Evolutionary conservation across 2,888 invertebrate genomes (phyloP).

Genomic region (Cacoxenus indagator): DNA sequence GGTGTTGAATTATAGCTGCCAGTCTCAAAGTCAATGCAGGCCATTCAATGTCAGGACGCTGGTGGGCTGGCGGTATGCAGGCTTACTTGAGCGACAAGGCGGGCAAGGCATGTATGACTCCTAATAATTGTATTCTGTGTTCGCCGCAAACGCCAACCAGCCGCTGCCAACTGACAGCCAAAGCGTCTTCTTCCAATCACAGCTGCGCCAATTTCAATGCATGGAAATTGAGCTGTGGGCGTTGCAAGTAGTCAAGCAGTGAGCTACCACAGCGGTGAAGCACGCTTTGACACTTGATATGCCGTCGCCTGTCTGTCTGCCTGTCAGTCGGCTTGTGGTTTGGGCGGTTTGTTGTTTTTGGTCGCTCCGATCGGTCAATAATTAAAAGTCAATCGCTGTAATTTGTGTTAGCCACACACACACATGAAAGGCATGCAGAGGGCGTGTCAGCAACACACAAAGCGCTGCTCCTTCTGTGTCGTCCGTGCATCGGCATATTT

Average conservation of each 20-base stretch:
- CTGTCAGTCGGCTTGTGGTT: too few species aligned
- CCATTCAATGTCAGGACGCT: background rate
- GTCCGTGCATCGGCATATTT: too few species aligned
- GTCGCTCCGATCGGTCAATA: background rate
- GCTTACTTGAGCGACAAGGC: too few species aligned
- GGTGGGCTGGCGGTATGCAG: background rate
- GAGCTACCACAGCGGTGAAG: too few species aligned
- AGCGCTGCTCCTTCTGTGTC: background rate
- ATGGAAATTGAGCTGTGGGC: background rate
- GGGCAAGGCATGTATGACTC: too few species aligned
- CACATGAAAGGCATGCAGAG: too few species aligned
- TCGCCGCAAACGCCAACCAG: too few species aligned
- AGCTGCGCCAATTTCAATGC: background rate
- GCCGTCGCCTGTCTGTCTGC: too few species aligned
- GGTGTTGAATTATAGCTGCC: background rate
- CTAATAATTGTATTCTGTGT: background rate
- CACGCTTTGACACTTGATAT: background rate
- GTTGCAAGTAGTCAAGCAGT: too few species aligned
- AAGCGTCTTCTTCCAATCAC: background rate
- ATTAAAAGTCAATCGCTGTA: background rate
- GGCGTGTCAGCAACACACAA: background rate
- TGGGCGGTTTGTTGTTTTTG: too few species aligned
- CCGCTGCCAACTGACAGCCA: background rate
- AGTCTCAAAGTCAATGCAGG: background rate
- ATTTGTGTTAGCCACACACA: background rate